phyloP scores from a whole-genome alignment of 2,888 invertebrate genomes.

The Julus scanicus region DNA sequence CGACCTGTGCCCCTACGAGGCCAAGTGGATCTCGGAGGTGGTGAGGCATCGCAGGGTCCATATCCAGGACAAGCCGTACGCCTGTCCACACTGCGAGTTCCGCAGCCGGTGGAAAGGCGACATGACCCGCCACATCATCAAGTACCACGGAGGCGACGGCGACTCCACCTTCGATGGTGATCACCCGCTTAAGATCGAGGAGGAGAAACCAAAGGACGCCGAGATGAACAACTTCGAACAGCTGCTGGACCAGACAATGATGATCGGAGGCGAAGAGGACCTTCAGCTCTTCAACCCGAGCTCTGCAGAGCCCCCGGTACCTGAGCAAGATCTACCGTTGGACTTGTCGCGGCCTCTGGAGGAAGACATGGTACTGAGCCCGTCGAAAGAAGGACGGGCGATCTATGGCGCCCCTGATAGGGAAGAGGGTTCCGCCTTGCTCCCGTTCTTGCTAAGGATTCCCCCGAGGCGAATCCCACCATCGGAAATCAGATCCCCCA shows the following conservation, averaged over 20 bases:
- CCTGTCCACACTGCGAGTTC: slow-evolving; percentile 56
- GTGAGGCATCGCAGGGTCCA: slow-evolving; percentile 78
- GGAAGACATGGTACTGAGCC: background rate
- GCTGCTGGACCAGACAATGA: slow-evolving; percentile 55
- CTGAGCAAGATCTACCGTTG: slow-evolving; percentile 46
- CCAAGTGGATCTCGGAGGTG: slow-evolving; percentile 83
- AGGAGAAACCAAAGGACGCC: background rate
- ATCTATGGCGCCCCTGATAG: background rate
- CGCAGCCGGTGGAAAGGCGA: slow-evolving; percentile 58
- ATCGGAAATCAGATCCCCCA: background rate
- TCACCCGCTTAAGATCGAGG: background rate
- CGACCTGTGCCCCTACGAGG: slow-evolving; percentile 69
- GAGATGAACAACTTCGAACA: slow-evolving; percentile 49
- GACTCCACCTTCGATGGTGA: slow-evolving; percentile 26
- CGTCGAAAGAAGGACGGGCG: background rate
- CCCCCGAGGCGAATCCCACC: background rate
- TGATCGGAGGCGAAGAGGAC: slow-evolving; percentile 55
- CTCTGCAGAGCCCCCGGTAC: background rate
- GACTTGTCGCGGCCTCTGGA: slow-evolving; percentile 43
- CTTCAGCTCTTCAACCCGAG: slow-evolving; percentile 41
- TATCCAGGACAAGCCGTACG: slow-evolving; percentile 58
- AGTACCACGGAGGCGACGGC: slow-evolving; percentile 54
- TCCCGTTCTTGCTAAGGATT: slow-evolving; percentile 14
- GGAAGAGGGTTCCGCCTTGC: slow-evolving; percentile 8
- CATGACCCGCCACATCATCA: slow-evolving; percentile 57